Base-by-base conservation (phyloP, 1,140 invertebrate genomes). In the Pomacea maculata region DNA sequence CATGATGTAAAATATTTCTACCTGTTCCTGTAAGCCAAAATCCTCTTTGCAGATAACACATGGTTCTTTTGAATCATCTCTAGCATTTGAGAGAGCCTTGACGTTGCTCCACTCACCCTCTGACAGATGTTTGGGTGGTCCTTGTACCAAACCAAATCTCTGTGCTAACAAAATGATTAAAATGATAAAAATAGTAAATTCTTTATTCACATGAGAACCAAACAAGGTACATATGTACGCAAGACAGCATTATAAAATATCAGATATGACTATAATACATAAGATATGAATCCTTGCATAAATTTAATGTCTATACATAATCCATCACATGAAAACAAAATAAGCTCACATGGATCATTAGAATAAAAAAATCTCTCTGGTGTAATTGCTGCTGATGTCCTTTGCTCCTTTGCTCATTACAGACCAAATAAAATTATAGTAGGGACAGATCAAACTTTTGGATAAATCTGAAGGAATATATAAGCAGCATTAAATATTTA, bases 1-100 rank as follows among this genome's bases (percentile, higher is more conserved):
- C 1, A 17, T 61, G 11, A 11, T 17, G 15, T 17, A 61, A 61
- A 11, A 61, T 45, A 45, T 45, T 45, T 45, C 2, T 61, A 90
- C 90, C 85, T 92, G 91, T 67, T 90, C 85, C 75, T 89, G 85
- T 19, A 86, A 75, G 14, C 91, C 90, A 86, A 91, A 89, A 55
- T 91, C 88, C 82, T 92, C 91, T 82, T 91, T 91, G 83, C 91
- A 92, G 45, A 92, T 92, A 65, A 90, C 91, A 87, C 91, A 92
- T 4, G 90, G 90, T 34, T 89, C 85, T 34, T 83, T 85, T 8
- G 88, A 91, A 72, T 91, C 91, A 71, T 91, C 85, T 80, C 91
- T 80, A 29, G 86, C 75, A 75, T 90, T 89, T 7, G 90, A 91
- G 75, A 85, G 89, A 64, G 79, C 79, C 82, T 92, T 91, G 4